Conservation (phyloP, 1,140 invertebrate genomes). For the Drosophila tropicalis region DNA sequence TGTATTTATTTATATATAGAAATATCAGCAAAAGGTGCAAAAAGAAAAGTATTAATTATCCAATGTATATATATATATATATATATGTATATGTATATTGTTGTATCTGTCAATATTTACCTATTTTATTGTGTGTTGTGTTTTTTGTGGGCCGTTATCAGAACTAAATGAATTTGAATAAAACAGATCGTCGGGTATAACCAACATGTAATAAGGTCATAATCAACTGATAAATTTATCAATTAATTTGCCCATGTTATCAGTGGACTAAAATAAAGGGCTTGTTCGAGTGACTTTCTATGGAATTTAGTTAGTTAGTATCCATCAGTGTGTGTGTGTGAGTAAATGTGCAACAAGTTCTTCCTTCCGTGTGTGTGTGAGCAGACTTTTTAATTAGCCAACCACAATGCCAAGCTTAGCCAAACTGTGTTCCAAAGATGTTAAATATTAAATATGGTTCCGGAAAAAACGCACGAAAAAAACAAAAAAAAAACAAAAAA, state of each 20-base stretch:
- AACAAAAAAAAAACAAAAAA: background rate
- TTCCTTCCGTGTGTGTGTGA: background rate
- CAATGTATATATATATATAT: background rate
- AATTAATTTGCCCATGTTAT: slow-evolving; percentile 55
- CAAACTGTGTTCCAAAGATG: background rate
- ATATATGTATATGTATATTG: no score
- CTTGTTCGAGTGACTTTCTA: background rate
- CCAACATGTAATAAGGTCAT: slow-evolving; percentile 17
- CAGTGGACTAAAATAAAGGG: slow-evolving; percentile 40
- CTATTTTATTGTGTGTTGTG: slow-evolving; percentile 10
- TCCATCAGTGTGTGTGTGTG: background rate
- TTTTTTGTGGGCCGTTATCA: slow-evolving; percentile 7
- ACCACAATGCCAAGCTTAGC: background rate
- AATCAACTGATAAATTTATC: slow-evolving; percentile 72
- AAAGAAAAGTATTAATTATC: slow-evolving; percentile 3
- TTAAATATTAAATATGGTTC: slow-evolving; percentile 7
- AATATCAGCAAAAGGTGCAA: background rate
- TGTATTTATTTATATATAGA: background rate
- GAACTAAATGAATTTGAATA: slow-evolving; percentile 1
- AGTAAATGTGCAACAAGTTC: slow-evolving; percentile 42
- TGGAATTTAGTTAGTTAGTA: background rate
- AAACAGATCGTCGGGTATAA: background rate
- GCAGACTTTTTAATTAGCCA: slow-evolving; percentile 25
- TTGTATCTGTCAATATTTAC: background rate
- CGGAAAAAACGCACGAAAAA: background rate